Base-by-base conservation (phyloP, 2,888 invertebrate genomes). In the Drosophila sordidula region DNA sequence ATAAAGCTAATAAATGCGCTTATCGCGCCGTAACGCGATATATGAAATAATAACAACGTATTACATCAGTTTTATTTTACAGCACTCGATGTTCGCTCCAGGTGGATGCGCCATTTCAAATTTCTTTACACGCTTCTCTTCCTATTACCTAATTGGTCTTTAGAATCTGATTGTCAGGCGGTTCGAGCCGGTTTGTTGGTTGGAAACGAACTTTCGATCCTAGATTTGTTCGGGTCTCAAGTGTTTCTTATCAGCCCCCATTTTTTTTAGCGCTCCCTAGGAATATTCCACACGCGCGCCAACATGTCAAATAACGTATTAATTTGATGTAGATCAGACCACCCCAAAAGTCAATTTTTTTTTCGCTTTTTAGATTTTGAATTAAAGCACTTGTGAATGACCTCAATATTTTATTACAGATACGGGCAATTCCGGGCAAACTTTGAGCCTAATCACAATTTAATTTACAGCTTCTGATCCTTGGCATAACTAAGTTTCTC, bases 1-100 rank as follows among this genome's bases (percentile, higher is more conserved):
- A 78, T 75, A 56, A 54, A 50, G 80, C 42, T 78, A 70, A 87
- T 87, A 85, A 82, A 73, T 75, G 67, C 61, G 62, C 79, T 87
- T 78, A 78, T 78, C 75, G 45, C 36, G 6, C 11, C 57, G 11
- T 3, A 3, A 4, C 4, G 4, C 3, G 12, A 44, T 44, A 45
- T 46, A 49, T 80, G 86, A 71, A 89, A 86, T 78, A 36, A 70
- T 80, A 87, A 89, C 85, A 82, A 55, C 34, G 16, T 61, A 87
- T 86, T 86, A 85, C 86, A 86, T 89, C 89, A 86, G 78, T 67
- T 50, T 56, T 34, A 46, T 38, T 51, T 8, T 34, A 59, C 52
- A 34, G 5, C 51, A 16, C 8, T 47, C 29, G 34, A 25, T 54
- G 34, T 34, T 12, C 29, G 38, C 36, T 47, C n/a, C 29, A 36